phyloP scores from a whole-genome alignment of 2,113 vertebrate genomes.

The Pheucticus melanocephalus region DNA sequence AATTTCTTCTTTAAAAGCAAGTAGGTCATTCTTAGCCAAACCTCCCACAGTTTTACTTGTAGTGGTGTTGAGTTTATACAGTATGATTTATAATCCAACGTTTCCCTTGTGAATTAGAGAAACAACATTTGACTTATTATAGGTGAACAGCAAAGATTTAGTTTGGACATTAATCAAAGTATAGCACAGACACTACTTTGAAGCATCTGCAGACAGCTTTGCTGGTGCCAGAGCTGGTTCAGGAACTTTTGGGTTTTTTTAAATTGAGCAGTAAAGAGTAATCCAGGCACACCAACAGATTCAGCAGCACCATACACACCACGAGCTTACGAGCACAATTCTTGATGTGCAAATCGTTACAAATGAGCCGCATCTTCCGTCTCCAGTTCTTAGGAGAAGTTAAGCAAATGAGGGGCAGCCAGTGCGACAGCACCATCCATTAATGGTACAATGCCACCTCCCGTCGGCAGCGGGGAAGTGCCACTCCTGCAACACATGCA shows the following conservation, averaged over 20 bases:
- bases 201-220: conserved; percentile 8
- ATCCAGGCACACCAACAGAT: background rate
- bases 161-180: conserved; percentile 52
- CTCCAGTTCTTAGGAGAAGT: background rate
- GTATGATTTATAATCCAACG: conserved; percentile 33
- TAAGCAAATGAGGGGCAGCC: background rate
- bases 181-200: conserved; percentile 5
- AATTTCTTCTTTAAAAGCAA: conserved; percentile 33
- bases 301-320: background rate
- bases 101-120: conserved; percentile 10
- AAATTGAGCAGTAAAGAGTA: background rate
- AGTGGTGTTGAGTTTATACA: conserved; percentile 32
- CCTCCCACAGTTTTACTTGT: background rate
- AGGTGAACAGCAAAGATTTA: conserved; percentile 26
- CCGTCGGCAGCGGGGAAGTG: conserved; percentile 30
- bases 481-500: background rate
- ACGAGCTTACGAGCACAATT: background rate
- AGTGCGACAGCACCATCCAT: conserved; percentile 41
- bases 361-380: conserved; percentile 27
- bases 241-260: background rate
- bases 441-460: conserved; percentile 80
- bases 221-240: background rate
- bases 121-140: conserved; percentile 42
- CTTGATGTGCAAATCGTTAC: conserved; percentile 28
- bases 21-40: background rate